Base-by-base conservation (phyloP, 2,797 vertebrate species). In the Sylvilagus floridanus region DNA sequence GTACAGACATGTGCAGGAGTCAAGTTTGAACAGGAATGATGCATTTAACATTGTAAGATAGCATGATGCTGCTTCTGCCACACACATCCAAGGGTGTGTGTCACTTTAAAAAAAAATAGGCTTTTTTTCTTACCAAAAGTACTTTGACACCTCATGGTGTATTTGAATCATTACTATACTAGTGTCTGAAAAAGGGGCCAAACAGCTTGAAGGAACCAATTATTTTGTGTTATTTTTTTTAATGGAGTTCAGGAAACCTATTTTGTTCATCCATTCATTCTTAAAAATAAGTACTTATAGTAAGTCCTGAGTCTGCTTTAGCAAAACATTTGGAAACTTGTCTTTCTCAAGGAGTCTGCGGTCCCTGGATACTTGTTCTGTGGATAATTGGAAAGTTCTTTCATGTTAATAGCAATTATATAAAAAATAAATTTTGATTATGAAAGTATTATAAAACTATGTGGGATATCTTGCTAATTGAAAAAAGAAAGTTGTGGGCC, bases 381-480 rank as follows among this genome's bases (percentile, higher is more conserved):
- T 5, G 8, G 28, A 14, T 62, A 37, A 30, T 21, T 5, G 35
- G 66, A 84, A 91, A 47, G 24, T 28, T 8, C 42, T 24, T 90
- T 84, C 4, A 28, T 37, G 37, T 92, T n/a, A 42, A 81, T 84
- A 42, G 19, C 26, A 68, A 32, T 87, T 32, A 37, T 21, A 50
- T 37, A 30, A 54, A 79, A 79, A 13, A 19, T 65, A 69, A 65
- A 88, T 68, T 50, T 65, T 30, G 47, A 62, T 60, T 54, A 12
- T 66, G 54, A 86, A 90, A 84, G 69, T 82, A 69, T 50, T 50
- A 19, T 24, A 77, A 94, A 83, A 13, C 50, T 87, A 19, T 71
- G 28, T 21, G 9, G 16, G 47, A 12, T 35, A 35, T 13, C 50
- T 75, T 88, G 52, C 54, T 88, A 95, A 71, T 12, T 73, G 1